These are phyloP conservation scores for Bombus polaris DNA, from an alignment of 1,140 invertebrate species.

Conservation along the genomic window DNA sequence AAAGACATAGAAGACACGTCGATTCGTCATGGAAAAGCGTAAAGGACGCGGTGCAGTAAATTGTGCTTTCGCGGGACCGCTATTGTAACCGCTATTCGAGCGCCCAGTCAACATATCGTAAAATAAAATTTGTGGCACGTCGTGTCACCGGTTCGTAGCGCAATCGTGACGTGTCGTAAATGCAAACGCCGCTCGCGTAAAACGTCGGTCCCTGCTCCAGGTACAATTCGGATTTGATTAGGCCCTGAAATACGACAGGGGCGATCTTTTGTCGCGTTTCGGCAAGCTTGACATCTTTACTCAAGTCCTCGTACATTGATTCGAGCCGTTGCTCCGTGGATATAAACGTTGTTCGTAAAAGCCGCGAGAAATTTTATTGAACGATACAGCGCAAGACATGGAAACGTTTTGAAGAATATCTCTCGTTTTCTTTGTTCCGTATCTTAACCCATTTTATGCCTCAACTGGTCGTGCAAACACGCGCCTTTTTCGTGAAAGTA, in stretches of 20 bases:
- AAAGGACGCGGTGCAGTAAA: slow-evolving; percentile 54
- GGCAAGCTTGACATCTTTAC: slow-evolving; percentile 23
- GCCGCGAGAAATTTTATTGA: not conserved
- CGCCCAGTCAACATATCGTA: slow-evolving; percentile 61
- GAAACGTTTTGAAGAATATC: no score
- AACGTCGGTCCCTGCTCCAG: not conserved
- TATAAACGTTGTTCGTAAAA: not conserved
- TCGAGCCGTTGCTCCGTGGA: not conserved
- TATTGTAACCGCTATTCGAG: slow-evolving; percentile 37
- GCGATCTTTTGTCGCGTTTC: not conserved
- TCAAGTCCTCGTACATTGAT: not conserved
- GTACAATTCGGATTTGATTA: slow-evolving; percentile 54
- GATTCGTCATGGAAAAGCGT: slow-evolving; percentile 27
- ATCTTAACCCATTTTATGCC: no score
- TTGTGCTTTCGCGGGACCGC: slow-evolving; percentile 37
- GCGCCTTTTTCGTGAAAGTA: no score
- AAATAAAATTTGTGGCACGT: slow-evolving; percentile 64
- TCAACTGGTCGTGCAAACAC: no score
- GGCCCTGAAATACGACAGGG: slow-evolving; percentile 2
- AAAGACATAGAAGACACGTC: slow-evolving; percentile 6
- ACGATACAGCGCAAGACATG: not conserved
- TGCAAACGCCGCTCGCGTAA: slow-evolving; percentile 6
- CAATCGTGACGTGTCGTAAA: slow-evolving; percentile 59
- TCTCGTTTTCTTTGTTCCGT: no score
- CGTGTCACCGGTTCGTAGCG: slow-evolving; percentile 48